A percentile compares a stretch with the other conserved stretches of the same genome.
These are phyloP conservation scores for Cotesia glomerata DNA, from an alignment of 1,140 invertebrate genomes.

Conservation along the genomic window DNA sequence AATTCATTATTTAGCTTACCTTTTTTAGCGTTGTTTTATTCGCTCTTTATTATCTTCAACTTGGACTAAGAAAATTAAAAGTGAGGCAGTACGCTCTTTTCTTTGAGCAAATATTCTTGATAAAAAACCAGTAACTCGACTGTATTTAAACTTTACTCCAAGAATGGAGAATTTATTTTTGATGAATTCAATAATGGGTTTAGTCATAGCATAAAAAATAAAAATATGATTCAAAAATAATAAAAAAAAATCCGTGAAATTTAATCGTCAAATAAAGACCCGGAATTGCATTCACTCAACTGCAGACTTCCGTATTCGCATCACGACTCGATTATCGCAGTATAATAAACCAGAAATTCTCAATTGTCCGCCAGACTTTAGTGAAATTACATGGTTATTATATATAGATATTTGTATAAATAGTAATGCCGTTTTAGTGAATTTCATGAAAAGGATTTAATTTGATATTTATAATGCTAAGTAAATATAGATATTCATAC, in stretches of 20 bases:
- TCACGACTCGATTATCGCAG: conserved; percentile 21
- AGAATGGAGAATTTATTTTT: neutral
- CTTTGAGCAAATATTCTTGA: neutral
- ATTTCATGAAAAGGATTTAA: too few relatives aligned
- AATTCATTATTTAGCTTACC: neutral
- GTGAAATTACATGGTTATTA: too few relatives aligned
- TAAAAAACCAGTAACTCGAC: neutral
- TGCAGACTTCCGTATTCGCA: conserved; percentile 1
- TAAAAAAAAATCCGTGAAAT: neutral
- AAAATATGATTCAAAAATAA: neutral
- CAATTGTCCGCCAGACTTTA: too few relatives aligned
- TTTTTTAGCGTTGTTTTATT: neutral
- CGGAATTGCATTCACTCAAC: neutral
- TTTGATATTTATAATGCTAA: too few relatives aligned
- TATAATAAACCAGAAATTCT: neutral
- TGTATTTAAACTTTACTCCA: too few relatives aligned
- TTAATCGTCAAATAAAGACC: neutral
- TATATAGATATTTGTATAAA: too few relatives aligned
- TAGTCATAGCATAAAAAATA: neutral
- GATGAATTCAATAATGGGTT: neutral
- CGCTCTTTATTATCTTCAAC: conserved; percentile 1
- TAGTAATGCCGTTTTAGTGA: too few relatives aligned
- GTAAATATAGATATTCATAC: too few relatives aligned
- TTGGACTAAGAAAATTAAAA: neutral
- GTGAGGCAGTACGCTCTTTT: conserved; percentile 1